Base-by-base conservation (phyloP, 2,888 invertebrate species). In the Brassicogethes aeneus region DNA sequence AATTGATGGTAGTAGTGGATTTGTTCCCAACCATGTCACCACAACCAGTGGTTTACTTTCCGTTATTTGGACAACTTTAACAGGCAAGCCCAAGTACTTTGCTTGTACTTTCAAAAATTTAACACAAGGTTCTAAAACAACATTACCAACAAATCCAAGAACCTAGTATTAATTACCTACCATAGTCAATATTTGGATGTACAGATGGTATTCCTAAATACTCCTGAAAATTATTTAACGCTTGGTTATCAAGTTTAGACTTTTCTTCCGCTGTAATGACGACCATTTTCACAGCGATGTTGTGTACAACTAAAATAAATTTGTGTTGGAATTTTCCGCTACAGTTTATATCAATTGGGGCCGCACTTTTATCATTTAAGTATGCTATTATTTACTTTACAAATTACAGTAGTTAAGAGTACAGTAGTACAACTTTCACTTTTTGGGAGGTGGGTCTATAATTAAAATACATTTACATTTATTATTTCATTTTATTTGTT, bases 201-300 rank as follows among this genome's bases (percentile, higher is more conserved):
- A 92, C 89, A 39, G 89, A 88, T 5, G 88, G 84, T 53, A 93
- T 89, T 51, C 77, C 74, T 39, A 95, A 70, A 72, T 93, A 95
- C 58, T 90, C 84, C 41, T 85, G 76, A 59, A 95, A 88, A 59
- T 83, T 82, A 51, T 83, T 76, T 44, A 61, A 54, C 48, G 60
- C 60, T 13, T 12, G 14, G 3, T 32, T 5, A 12, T 32, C 32
- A 3, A 32, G 12, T 23, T 23, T 23, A 7, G 5, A 5, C 23
- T 23, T 23, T 7, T 23, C 23, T 10, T 23, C 23, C 23, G 10
- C 10, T 5, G 23, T 23, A 23, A 23, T 23, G 23, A 23, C 23
- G 23, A 5, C 10, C 23, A 23, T 23, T n/a, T n/a, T n/a, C n/a
- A n/a, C n/a, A n/a, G n/a, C n/a, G n/a, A n/a, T n/a, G n/a, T n/a